Conservation (phyloP, 2,888 invertebrate genomes). For the Hirtodrosophila alboralis region DNA sequence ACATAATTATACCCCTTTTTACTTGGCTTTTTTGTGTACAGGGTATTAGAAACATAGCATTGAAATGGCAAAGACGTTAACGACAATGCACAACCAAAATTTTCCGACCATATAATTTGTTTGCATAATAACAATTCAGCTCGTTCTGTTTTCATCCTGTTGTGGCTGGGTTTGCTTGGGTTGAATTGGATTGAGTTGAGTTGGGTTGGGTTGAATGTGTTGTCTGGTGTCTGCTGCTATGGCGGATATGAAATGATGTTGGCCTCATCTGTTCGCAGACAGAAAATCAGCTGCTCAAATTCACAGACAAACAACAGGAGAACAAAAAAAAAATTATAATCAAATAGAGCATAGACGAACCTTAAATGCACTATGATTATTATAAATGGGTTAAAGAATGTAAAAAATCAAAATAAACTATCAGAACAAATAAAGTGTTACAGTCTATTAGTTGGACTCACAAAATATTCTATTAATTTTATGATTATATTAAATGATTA, state of each 20-base stretch:
- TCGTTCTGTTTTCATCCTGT: slow-evolving; percentile 21
- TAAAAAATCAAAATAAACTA: no score
- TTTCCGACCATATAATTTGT: slow-evolving; percentile 68
- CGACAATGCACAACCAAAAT: slow-evolving; percentile 36
- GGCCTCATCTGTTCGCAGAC: slow-evolving; percentile 66
- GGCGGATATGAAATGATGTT: slow-evolving; percentile 51
- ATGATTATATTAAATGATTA: no score
- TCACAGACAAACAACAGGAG: slow-evolving; percentile 54
- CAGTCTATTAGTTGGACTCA: no score
- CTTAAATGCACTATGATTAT: slow-evolving; percentile 2
- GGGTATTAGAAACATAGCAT: not conserved
- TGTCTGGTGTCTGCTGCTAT: slow-evolving; percentile 18
- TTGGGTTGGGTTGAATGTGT: not conserved
- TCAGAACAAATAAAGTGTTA: no score
- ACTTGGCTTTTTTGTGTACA: not conserved
- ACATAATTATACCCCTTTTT: no score
- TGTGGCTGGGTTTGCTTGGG: slow-evolving; percentile 1
- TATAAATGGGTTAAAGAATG: no score
- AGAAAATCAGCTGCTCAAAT: slow-evolving; percentile 73
- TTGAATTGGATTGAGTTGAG: not conserved
- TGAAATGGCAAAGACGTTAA: slow-evolving; percentile 39
- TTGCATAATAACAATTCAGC: slow-evolving; percentile 74
- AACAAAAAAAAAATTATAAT: slow-evolving; percentile 21
- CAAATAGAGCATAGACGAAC: slow-evolving; percentile 21
- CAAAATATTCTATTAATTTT: no score